Evolutionary conservation across 2,797 vertebrate species (phyloP), one percentile per base, ranked within the genome.

Genomic region (Percopsis omiscomaycus): DNA sequence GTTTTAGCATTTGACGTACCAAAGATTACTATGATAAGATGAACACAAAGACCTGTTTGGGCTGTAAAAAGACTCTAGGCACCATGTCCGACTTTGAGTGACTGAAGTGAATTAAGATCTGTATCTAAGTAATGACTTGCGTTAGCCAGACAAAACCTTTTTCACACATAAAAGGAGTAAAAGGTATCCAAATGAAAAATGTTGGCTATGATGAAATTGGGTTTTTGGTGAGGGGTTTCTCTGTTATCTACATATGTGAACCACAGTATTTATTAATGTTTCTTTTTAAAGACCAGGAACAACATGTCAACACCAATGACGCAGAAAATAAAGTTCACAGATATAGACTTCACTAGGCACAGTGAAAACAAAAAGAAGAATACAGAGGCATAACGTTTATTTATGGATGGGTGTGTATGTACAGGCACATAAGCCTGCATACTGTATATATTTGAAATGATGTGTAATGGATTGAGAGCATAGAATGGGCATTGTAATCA

Each of bases 101-200:
- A 82, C 85, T 75, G 80, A 28, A n/a, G 56, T 72, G 68, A 80
- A 81, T 88, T 72, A 68, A 77, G 86, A 88, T 89, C 53, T 0
- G 30, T 86, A 89, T 88, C 88, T 74, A 13, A 44, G 58, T 84
- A 85, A 86, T 82, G 63, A 60, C 45, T 50, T 73, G 53, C 69
- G 59, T 74, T 84, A 29, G 70, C 46, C 53, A 0, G n/a, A 44
- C 67, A 49, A 58, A 71, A 51, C 68, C 76, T 76, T 82, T 71
- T 10, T 22, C 52, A 73, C 49, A 63, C 66, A 37, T 62, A 56
- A 61, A 59, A 66, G 58, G 45, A 53, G 51, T 4, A n/a, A 61
- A 75, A 69, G 64, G 49, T 32, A 2, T 27, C 55, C 27, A 74
- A 71, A 76, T 80, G 52, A 70, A 71, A 73, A 61, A 50, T 77